These are phyloP conservation scores for Heliconius hermathena DNA, from an alignment of 1,140 invertebrate species.

Conservation along the genomic window DNA sequence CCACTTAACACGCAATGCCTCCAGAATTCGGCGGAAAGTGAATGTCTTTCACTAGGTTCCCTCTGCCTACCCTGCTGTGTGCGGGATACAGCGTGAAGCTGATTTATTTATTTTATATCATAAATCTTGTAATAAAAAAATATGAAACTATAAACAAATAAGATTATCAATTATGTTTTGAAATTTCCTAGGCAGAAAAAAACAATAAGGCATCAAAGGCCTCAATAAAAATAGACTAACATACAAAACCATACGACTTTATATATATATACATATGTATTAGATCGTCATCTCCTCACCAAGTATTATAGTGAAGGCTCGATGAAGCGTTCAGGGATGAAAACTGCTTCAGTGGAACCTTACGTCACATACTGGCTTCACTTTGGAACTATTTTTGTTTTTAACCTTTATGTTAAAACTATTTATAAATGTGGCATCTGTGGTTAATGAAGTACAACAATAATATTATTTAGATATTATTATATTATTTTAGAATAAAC, in stretches of 20 bases:
- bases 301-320: conserved; percentile 27
- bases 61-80: no score
- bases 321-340: conserved; percentile 30
- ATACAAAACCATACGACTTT: neutral
- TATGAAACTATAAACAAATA: neutral
- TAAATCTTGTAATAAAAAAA: no score
- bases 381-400: conserved; percentile 17
- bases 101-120: no score
- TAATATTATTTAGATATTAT: no score
- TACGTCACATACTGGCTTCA: neutral
- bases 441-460: neutral
- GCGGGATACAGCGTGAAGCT: no score
- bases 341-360: conserved; percentile 30
- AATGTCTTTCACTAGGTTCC: no score
- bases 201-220: neutral
- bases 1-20: no score
- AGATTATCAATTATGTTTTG: neutral
- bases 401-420: neutral
- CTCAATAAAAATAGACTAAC: neutral
- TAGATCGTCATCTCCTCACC: conserved; percentile 19
- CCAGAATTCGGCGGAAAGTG: no score
- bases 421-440: neutral
- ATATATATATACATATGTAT: neutral
- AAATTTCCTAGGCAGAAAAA: neutral
- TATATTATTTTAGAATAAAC: no score